A percentile compares a stretch with the other conserved stretches of the same genome.
Evolutionary conservation across 2,113 vertebrate genomes (phyloP).

Genomic region (Gallinago paraguaiae): DNA sequence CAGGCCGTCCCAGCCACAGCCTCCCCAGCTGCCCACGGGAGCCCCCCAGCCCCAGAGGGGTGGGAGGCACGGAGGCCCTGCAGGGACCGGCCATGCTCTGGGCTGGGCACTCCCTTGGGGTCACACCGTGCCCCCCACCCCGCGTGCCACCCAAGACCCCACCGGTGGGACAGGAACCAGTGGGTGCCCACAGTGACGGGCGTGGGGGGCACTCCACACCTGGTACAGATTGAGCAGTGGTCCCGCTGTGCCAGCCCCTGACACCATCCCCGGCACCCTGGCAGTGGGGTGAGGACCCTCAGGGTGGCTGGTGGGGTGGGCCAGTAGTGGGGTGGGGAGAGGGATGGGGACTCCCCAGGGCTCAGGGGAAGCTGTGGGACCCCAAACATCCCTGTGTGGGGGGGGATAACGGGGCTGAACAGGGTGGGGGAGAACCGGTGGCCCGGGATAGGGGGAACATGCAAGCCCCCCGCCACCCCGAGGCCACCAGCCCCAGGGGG

Average conservation of each 20-base stretch:
- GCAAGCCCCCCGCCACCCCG: no score
- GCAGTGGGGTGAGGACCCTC: neutral
- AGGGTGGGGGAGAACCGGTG: no score
- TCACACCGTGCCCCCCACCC: no score
- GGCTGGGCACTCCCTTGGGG: neutral
- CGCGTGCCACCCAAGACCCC: no score
- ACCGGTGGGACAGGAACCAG: neutral
- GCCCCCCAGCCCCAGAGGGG: accelerated
- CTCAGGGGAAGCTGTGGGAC: accelerated
- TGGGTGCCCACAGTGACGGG: neutral
- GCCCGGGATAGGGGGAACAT: no score
- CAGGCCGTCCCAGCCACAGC: neutral
- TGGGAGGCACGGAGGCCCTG: neutral
- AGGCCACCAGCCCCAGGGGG: no score
- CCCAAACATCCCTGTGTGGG: no score
- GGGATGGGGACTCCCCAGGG: no score
- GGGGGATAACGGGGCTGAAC: no score
- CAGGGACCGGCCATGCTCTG: accelerated
- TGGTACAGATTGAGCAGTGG: no score
- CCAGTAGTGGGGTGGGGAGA: no score
- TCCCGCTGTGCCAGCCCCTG: neutral
- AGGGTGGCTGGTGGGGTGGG: neutral
- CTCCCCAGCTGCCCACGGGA: neutral
- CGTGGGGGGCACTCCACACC: neutral
- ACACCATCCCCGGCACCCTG: neutral